These are phyloP conservation scores for Colius striatus DNA, from an alignment of 2,113 vertebrate species.

Conservation along the genomic window DNA sequence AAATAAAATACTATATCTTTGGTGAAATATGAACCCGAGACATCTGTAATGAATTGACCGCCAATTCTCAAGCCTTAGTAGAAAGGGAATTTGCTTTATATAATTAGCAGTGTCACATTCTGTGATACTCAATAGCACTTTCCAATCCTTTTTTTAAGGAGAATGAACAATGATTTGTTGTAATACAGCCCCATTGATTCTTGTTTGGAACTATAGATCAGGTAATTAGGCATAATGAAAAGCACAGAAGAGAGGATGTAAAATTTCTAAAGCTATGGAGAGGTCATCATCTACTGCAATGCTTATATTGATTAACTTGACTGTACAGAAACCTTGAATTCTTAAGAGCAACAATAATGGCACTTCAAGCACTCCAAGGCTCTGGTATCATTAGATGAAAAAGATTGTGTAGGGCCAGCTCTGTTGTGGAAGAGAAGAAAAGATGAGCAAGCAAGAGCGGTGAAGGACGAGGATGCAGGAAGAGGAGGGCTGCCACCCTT, in stretches of 20 bases:
- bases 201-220: slow-evolving; percentile 34
- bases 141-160: background rate
- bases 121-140: slow-evolving; percentile 4
- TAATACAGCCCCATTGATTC: slow-evolving; percentile 53
- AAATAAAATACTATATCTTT: background rate
- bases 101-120: slow-evolving; percentile 54
- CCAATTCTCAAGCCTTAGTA: background rate
- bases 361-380: background rate
- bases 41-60: rapidly evolving
- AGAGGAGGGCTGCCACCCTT: background rate
- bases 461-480: rapidly evolving
- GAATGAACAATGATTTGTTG: slow-evolving; percentile 40
- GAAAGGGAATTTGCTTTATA: background rate
- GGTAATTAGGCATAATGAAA: slow-evolving; percentile 31
- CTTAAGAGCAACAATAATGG: background rate
- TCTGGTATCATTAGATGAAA: background rate
- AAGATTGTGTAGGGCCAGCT: background rate
- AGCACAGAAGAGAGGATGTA: slow-evolving; percentile 6
- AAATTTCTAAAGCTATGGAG: background rate
- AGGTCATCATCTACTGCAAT: background rate
- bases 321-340: background rate
- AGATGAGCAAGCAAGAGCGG: background rate
- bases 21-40: background rate
- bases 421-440: rapidly evolving
- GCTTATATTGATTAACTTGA: background rate